Conservation (phyloP, 2,797 vertebrate species). For the Sebastes matsubarae region DNA sequence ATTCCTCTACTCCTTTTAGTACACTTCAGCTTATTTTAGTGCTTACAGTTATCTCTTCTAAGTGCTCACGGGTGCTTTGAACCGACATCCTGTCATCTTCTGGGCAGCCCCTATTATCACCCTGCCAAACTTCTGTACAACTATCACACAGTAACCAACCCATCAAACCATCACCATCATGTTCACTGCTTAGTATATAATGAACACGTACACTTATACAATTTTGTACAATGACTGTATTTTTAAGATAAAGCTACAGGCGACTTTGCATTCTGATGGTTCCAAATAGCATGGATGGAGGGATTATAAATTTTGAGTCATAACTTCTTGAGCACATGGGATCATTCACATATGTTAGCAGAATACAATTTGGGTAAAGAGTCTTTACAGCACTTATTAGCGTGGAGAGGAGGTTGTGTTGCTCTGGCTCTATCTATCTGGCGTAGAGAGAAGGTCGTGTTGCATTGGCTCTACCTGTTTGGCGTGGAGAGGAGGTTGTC, state of each 20-base stretch:
- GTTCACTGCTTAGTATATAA: no score
- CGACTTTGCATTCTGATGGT: neutral
- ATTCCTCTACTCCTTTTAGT: neutral
- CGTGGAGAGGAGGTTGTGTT: no score
- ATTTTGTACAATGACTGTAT: neutral
- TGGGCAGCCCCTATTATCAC: neutral
- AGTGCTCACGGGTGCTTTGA: neutral
- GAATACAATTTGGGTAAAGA: no score
- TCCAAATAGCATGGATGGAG: neutral
- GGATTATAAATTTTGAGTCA: neutral
- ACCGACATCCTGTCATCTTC: neutral
- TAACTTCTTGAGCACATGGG: no score
- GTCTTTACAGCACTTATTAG: neutral
- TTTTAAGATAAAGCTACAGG: neutral
- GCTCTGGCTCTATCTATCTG: no score
- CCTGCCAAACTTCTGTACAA: neutral
- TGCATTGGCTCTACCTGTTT: no score
- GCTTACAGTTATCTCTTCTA: neutral
- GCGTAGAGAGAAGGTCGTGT: no score
- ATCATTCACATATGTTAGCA: no score
- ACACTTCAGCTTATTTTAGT: neutral
- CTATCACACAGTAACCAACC: neutral
- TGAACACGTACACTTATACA: neutral
- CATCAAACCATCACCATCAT: no score
- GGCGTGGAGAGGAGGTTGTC: no score